Percentiles rank a stretch among this genome's conserved stretches.
Evolutionary conservation across 2,888 invertebrate species (phyloP).

Genomic region (Lasioglossum vierecki): DNA sequence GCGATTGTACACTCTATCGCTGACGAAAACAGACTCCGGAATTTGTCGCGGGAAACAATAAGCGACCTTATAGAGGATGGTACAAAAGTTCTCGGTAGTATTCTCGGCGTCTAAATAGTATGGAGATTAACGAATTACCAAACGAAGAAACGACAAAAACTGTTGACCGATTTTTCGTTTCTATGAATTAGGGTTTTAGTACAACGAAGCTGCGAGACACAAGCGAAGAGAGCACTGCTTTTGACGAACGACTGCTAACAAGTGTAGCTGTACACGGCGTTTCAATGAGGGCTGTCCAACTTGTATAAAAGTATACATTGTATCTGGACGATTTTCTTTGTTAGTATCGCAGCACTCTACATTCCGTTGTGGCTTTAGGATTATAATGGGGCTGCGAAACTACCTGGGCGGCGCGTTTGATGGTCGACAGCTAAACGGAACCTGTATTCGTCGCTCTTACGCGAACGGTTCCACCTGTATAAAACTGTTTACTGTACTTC

Average conservation of each 20-base stretch:
- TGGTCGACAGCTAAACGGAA: no score
- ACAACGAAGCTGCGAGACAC: background rate
- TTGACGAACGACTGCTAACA: background rate
- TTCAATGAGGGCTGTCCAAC: no score
- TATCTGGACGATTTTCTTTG: background rate
- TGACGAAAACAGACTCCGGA: background rate
- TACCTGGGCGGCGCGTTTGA: no score
- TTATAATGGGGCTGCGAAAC: background rate
- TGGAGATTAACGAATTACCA: background rate
- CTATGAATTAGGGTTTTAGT: background rate
- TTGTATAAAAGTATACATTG: background rate
- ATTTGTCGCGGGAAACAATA: background rate
- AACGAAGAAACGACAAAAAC: background rate
- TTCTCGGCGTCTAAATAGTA: background rate
- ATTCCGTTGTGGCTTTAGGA: no score
- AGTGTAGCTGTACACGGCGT: background rate
- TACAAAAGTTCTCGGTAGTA: background rate
- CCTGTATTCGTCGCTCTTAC: no score
- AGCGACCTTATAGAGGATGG: background rate
- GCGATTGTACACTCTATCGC: no score
- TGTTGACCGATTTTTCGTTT: background rate
- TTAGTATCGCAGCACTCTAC: background rate
- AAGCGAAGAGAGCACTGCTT: no score
- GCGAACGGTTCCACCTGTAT: no score
- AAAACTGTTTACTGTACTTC: no score